A percentile compares a stretch with the other conserved stretches of the same genome.
Evolutionary conservation across 1,140 invertebrate genomes (phyloP).

Genomic region (Asbolus verrucosus): DNA sequence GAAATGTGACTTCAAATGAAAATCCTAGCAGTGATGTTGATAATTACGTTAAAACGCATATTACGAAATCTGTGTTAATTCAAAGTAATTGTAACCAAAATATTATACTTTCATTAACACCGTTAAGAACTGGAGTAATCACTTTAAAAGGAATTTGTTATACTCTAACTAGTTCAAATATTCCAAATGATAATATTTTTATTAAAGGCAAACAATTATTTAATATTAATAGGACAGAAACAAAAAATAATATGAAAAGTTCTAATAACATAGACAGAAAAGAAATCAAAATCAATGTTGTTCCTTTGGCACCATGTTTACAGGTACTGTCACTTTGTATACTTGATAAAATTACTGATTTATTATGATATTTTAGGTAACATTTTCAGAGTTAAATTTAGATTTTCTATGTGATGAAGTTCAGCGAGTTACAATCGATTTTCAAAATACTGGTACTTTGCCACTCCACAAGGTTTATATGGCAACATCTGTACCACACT

Average conservation of each 20-base stretch:
- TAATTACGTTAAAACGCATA: slow-evolving; percentile 64
- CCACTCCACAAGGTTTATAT: slow-evolving; percentile 75
- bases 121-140: slow-evolving; percentile 65
- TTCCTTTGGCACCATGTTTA: slow-evolving; percentile 78
- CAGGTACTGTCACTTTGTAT: slow-evolving; percentile 71
- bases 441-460: slow-evolving; percentile 78
- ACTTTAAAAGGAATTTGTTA: slow-evolving; percentile 65
- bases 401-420: slow-evolving; percentile 82
- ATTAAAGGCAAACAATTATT: slow-evolving; percentile 76
- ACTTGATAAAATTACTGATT: no score
- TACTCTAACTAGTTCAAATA: slow-evolving; percentile 64
- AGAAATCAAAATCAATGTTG: slow-evolving; percentile 74
- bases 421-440: slow-evolving; percentile 73
- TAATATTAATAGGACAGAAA: slow-evolving; percentile 66
- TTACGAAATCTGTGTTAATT: slow-evolving; percentile 63
- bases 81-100: slow-evolving; percentile 63
- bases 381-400: slow-evolving; percentile 76
- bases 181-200: slow-evolving; percentile 60
- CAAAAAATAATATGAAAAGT: slow-evolving; percentile 60
- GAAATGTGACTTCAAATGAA: slow-evolving; percentile 63
- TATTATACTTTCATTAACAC: slow-evolving; percentile 66
- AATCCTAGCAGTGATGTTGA: slow-evolving; percentile 61
- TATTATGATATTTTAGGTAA: slow-evolving; percentile 73
- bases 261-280: slow-evolving; percentile 57
- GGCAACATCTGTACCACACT: slow-evolving; percentile 76